These are phyloP conservation scores for Bombus superbus DNA, from an alignment of 1,140 invertebrate species.

Conservation along the genomic window DNA sequence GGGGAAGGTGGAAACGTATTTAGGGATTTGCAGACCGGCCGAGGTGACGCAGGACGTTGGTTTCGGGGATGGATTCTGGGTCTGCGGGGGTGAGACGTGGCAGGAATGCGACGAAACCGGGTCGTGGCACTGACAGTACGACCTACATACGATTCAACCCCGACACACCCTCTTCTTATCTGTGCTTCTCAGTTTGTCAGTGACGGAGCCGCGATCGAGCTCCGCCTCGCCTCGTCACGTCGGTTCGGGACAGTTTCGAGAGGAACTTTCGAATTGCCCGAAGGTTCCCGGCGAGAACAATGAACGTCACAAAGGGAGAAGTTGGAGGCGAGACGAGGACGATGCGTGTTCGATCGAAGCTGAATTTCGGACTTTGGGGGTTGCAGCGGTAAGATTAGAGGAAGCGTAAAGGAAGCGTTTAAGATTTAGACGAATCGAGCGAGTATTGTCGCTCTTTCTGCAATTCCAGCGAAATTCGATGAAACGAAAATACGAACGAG, in stretches of 20 bases:
- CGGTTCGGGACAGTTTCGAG: neutral
- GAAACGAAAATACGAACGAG: no score
- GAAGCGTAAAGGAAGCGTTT: no score
- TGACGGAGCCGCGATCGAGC: constrained; percentile 41
- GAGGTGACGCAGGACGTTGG: constrained; percentile 43
- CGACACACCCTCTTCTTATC: constrained; percentile 32
- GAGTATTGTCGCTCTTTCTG: no score
- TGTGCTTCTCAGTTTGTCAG: constrained; percentile 43
- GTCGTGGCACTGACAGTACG: constrained; percentile 60
- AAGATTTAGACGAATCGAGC: no score
- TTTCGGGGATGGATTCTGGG: constrained; percentile 54
- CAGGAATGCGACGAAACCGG: constrained; percentile 37
- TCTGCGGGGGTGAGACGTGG: constrained; percentile 20
- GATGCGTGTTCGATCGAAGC: neutral
- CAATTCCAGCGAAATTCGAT: no score
- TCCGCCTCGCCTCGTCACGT: neutral
- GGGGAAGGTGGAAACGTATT: constrained; percentile 43
- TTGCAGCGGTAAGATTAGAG: no score
- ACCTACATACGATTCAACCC: constrained; percentile 59
- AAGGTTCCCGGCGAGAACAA: neutral
- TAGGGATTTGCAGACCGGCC: constrained; percentile 46
- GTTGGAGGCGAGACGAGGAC: neutral
- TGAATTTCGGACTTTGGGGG: neutral
- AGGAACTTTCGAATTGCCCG: constrained; percentile 15
- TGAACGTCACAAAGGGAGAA: neutral